Evolutionary conservation across 1,140 invertebrate genomes (phyloP).

Genomic region (Pseudomyrmex dendroicus): DNA sequence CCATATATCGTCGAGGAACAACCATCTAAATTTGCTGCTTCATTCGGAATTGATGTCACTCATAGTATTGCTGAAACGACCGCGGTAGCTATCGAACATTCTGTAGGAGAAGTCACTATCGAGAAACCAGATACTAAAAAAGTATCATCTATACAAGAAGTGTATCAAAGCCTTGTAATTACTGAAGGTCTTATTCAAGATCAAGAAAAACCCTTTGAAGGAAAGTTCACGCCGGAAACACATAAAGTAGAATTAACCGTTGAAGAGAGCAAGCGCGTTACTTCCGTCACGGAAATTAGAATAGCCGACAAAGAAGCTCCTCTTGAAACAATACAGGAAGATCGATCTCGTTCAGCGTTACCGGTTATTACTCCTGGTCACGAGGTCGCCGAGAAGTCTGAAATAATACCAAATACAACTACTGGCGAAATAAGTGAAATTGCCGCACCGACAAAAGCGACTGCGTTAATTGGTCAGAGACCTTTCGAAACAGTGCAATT

Average conservation of each 20-base stretch:
- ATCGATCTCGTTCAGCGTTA: constrained; percentile 69
- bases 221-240: constrained; percentile 76
- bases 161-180: constrained; percentile 78
- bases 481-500: constrained; percentile 74
- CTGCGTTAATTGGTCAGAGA: constrained; percentile 70
- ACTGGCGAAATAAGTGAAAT: constrained; percentile 64
- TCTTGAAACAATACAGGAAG: constrained; percentile 66
- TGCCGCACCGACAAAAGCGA: constrained; percentile 57
- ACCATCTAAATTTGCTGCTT: constrained; percentile 68
- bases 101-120: constrained; percentile 59
- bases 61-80: constrained; percentile 74
- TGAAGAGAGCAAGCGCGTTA: constrained; percentile 79
- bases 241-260: constrained; percentile 76
- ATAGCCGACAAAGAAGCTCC: constrained; percentile 80
- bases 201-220: constrained; percentile 80
- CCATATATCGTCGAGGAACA: constrained; percentile 66
- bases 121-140: constrained; percentile 69
- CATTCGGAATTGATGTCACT: constrained; percentile 67
- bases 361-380: constrained; percentile 68
- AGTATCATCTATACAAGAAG: constrained; percentile 71
- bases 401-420: constrained; percentile 66
- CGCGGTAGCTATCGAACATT: constrained; percentile 60
- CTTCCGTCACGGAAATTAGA: constrained; percentile 79
- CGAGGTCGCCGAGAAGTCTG: constrained; percentile 72
- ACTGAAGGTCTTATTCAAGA: constrained; percentile 82